These are phyloP conservation scores for Amniataba percoides DNA, from an alignment of 2,797 vertebrate species.

Conservation along the genomic window DNA sequence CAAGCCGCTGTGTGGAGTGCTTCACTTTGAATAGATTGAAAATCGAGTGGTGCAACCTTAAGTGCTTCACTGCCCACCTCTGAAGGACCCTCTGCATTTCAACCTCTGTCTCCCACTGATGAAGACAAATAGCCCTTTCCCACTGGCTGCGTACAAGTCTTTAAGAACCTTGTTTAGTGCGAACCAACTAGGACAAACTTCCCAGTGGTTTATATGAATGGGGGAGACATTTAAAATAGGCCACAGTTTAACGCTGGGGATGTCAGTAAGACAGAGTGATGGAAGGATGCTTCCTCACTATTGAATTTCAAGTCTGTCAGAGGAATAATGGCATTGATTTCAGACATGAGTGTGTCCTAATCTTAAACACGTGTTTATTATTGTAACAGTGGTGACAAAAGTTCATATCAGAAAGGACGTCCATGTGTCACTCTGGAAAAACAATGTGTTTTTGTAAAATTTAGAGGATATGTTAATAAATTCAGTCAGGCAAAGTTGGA, in stretches of 20 bases:
- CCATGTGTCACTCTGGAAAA: neutral
- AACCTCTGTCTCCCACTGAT: conserved; percentile 63
- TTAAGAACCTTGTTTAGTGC: conserved; percentile 10
- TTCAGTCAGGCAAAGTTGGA: conserved; percentile 1
- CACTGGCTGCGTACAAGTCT: conserved; percentile 16
- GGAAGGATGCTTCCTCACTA: neutral
- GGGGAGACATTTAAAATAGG: conserved; percentile 17
- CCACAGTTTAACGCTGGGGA: neutral
- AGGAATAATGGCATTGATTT: neutral
- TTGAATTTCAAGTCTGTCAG: neutral
- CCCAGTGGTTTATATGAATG: conserved; percentile 24
- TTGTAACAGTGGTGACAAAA: neutral
- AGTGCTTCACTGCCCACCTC: conserved; percentile 54
- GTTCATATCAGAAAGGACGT: neutral
- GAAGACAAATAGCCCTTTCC: conserved; percentile 67
- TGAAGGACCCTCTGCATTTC: conserved; percentile 55
- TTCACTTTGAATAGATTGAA: conserved; percentile 60
- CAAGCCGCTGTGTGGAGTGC: conserved; percentile 8
- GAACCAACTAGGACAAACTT: conserved; percentile 21
- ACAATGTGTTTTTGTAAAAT: neutral
- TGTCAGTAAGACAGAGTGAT: neutral
- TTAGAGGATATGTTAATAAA: conserved; percentile 1
- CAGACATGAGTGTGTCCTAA: neutral
- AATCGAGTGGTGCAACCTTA: conserved; percentile 54
- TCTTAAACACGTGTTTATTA: neutral